Conservation (phyloP, 1,140 invertebrate genomes). For the Phymastichus coffea region DNA sequence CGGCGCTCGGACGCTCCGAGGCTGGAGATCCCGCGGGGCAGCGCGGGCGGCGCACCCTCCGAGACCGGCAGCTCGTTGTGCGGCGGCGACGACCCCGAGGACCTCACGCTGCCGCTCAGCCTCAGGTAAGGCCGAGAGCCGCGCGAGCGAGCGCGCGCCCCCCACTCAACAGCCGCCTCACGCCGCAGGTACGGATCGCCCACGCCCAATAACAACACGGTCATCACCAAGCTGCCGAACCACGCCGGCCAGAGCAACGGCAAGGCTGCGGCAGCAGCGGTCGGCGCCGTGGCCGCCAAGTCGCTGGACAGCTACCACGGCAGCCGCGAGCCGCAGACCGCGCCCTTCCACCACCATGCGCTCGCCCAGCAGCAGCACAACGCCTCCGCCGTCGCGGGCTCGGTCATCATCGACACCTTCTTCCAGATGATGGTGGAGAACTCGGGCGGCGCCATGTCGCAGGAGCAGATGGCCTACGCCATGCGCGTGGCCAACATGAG, state of each 20-base stretch:
- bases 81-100: conserved; percentile 75
- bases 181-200: conserved; percentile 43
- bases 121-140: conserved; percentile 31
- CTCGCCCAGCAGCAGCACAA: conserved; percentile 45
- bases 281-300: conserved; percentile 62
- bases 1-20: conserved; percentile 75
- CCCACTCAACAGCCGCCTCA: not conserved
- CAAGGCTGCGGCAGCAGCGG: conserved; percentile 33
- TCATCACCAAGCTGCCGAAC: conserved; percentile 48
- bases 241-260: conserved; percentile 30
- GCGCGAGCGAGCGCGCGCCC: not conserved
- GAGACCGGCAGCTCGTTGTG: conserved; percentile 65
- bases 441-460: conserved; percentile 56
- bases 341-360: conserved; percentile 37
- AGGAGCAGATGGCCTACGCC: conserved; percentile 57
- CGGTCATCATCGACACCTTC: conserved; percentile 80
- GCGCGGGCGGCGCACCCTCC: conserved; percentile 58
- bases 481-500: conserved; percentile 66
- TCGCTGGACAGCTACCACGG: conserved; percentile 63
- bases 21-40: conserved; percentile 64
- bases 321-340: conserved; percentile 58
- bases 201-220: conserved; percentile 52
- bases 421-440: conserved; percentile 83
- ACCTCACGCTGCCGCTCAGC: conserved; percentile 66
- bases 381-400: conserved; percentile 61